Base-by-base conservation (phyloP, 2,888 invertebrate species). In the Eupithecia inturbata region DNA sequence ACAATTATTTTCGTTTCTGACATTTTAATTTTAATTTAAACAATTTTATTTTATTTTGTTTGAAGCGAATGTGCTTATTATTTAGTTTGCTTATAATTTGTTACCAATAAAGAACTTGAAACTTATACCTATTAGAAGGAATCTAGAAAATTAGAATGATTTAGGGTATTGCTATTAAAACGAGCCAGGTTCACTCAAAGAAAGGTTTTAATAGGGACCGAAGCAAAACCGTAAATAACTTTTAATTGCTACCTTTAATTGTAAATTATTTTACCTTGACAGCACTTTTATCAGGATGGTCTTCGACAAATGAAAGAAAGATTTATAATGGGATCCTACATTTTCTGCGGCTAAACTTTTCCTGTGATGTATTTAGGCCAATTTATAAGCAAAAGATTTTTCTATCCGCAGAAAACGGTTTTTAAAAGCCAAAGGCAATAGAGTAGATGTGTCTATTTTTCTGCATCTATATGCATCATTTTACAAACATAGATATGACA, bases 221-320 rank as follows among this genome's bases (percentile, higher is more conserved):
- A 57, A 26, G 2, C 3, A 26, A 12, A 26, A 12, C 14, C 26
- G 14, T 26, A 57, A 57, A 57, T 26, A 26, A 57, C 57, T 14
- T 57, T 57, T 57, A 57, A 57, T 57, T 57, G 57, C 26, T 26
- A 57, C 57, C 26, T 26, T 26, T 26, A 57, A 53, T 57, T 57
- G 62, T 63, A 33, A 62, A 41, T 62, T 62, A 41, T 33, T 69
- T 70, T 62, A n/a, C 60, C 28, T 39, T 70, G 22, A 57, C 57
- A 57, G 10, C 57, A 53, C 53, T n/a, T 57, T 57, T 57, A 57
- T 12, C 57, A 26, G 14, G 57, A 57, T 57, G 26, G 57, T 12
- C 26, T 26, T 57, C 26, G 57, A 57, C 57, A 57, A 57, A 22
- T 53, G 26, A 57, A 57, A 57, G 57, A 53, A 53, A 26, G 57